These are phyloP conservation scores for Seira ritae DNA, from an alignment of 2,888 invertebrate genomes.

Conservation along the genomic window DNA sequence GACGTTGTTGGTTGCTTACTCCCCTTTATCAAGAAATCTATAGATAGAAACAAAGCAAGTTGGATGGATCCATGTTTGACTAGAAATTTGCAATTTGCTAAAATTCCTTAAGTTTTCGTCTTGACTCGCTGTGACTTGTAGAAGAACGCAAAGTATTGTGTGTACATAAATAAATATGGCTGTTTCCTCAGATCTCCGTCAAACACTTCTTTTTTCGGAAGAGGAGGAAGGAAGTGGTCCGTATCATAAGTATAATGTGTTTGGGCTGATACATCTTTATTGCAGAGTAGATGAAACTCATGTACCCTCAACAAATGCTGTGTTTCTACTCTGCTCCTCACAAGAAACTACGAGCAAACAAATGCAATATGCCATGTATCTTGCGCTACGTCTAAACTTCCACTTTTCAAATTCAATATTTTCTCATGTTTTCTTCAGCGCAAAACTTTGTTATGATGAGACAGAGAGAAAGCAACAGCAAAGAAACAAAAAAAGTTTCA, in stretches of 20 bases:
- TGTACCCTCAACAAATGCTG: background rate
- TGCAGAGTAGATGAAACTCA: conserved; percentile 5
- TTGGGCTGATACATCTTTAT: conserved; percentile 1
- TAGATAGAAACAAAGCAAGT: background rate
- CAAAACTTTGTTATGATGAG: background rate
- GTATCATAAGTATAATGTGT: background rate
- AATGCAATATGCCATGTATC: conserved; percentile 14
- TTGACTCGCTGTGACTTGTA: background rate
- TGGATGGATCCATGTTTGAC: background rate
- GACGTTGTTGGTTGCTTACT: too few relatives aligned
- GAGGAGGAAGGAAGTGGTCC: conserved; percentile 17
- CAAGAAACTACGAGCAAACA: background rate
- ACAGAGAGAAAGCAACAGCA: conserved; percentile 12
- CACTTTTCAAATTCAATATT: conserved; percentile 9
- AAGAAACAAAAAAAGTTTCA: background rate
- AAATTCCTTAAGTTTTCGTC: background rate
- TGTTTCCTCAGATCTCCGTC: background rate
- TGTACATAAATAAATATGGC: background rate
- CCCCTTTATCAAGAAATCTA: too few relatives aligned
- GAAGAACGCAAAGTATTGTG: background rate
- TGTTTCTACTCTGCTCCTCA: background rate
- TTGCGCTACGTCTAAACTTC: conserved; percentile 12
- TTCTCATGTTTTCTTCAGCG: background rate
- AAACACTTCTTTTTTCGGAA: background rate
- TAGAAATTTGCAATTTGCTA: conserved; percentile 12